Percentiles rank a stretch among this genome's conserved stretches.
Conservation (phyloP, 2,888 invertebrate species). For the Lamproptera curius region DNA sequence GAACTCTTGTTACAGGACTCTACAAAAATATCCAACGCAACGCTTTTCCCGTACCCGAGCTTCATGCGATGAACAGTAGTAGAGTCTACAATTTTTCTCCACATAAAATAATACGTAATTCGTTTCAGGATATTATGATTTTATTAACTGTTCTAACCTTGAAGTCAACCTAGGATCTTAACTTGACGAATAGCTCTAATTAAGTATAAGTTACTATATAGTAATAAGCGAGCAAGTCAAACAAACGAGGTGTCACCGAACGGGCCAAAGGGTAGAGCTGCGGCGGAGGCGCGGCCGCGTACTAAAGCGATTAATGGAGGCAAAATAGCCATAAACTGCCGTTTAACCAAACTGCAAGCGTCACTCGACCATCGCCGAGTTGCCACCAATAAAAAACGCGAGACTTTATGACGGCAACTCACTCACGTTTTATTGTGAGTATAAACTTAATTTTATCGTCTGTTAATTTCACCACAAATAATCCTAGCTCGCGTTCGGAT, state of each 20-base stretch:
- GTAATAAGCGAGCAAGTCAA: background rate
- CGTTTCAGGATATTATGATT: too few relatives aligned
- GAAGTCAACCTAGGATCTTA: too few relatives aligned
- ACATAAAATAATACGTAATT: too few relatives aligned
- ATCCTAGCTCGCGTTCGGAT: conserved; percentile 65
- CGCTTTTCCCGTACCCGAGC: conserved; percentile 10
- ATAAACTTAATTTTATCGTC: conserved; percentile 79
- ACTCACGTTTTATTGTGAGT: conserved; percentile 78
- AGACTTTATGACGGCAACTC: conserved; percentile 78
- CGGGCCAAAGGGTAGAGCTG: conserved; percentile 50
- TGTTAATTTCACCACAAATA: conserved; percentile 78
- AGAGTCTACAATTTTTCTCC: too few relatives aligned
- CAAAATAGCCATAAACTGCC: conserved; percentile 77
- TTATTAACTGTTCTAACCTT: background rate
- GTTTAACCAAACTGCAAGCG: conserved; percentile 77
- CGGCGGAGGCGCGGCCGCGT: conserved; percentile 62
- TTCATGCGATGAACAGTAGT: too few relatives aligned
- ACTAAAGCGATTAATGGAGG: conserved; percentile 77
- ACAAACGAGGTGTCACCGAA: background rate
- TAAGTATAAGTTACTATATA: too few relatives aligned
- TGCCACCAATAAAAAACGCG: conserved; percentile 76
- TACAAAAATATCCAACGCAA: conserved; percentile 6
- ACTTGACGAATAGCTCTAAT: too few relatives aligned
- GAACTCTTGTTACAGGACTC: conserved; percentile 18
- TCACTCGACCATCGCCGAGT: conserved; percentile 70